Base-by-base conservation (phyloP, 2,797 vertebrate species). In the Sciurus vulgaris region DNA sequence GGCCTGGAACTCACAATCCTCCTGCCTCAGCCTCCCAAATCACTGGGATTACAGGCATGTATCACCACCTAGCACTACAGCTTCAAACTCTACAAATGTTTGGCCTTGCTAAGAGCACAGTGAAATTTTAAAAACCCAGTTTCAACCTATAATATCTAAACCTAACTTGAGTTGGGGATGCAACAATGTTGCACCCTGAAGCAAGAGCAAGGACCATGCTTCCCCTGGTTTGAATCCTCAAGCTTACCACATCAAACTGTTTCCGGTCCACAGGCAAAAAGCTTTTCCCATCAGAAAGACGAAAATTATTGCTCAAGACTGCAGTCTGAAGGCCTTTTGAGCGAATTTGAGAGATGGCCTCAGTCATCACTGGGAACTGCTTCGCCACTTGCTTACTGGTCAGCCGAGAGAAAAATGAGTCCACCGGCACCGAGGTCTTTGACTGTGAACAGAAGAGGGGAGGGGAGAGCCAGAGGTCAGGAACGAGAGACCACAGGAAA, bases 191-290 rank as follows among this genome's bases (percentile, higher is more conserved):
- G 54, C 18, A 56, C 54, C 54, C 54, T 56, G 54, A 54, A 56
- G 54, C 54, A 56, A 56, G 54, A 56, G 54, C 54, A 56, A 0
- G 20, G 20, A 56, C 41, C 35, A 51, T 3, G 22, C 56, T 82
- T 28, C 33, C 18, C 63, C 7, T 4, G 24, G 22, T 89, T 7
- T 9, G 59, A 79, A 70, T 47, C 26, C 17, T 38, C 14, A 26
- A 72, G 77, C 99, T 98, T 96, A 99, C 99, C 98, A 99, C 98
- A 77, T 99, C 98, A 95, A 99, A 99, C 93, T 98, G 98, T 56
- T 95, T 96, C 22, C 54, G 98, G 83, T 99, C 98, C 28, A 98
- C 92, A 26, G 98, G 98, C 89, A 98, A 97, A 96, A 97, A 98
- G 38, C 97, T 98, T 93, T 97, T 96, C 93, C 98, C 98, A 2